Evolutionary conservation across 2,797 vertebrate species (phyloP).

Genomic region (Lithobates sylvaticus): DNA sequence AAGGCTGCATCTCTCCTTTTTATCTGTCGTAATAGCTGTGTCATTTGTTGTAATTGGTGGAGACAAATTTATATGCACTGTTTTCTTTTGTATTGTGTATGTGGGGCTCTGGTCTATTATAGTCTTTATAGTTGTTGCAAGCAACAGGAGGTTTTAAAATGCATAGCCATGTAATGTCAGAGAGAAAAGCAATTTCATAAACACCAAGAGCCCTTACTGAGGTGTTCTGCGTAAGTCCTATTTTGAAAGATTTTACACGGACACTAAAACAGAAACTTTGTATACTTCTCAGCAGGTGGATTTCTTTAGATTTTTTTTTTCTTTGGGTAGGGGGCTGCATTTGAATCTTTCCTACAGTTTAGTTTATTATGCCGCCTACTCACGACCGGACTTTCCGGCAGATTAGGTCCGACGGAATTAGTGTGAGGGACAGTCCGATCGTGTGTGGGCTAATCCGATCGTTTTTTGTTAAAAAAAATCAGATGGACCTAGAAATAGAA

Average conservation of each 20-base stretch:
- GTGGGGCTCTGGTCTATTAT: constrained; percentile 15
- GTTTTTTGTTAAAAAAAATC: too few relatives aligned
- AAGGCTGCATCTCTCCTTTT: not conserved
- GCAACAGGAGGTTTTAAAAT: constrained; percentile 28
- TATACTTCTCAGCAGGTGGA: not conserved
- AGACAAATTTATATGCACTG: not conserved
- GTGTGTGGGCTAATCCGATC: too few relatives aligned
- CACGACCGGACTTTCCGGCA: too few relatives aligned
- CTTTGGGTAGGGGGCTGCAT: too few relatives aligned
- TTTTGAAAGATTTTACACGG: not conserved
- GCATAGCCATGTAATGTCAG: constrained; percentile 3
- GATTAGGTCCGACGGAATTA: too few relatives aligned
- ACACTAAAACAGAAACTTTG: not conserved
- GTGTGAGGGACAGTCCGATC: too few relatives aligned
- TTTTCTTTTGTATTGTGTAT: constrained; percentile 17
- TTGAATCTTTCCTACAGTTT: not conserved
- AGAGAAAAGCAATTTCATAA: constrained; percentile 34
- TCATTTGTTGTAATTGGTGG: constrained; percentile 25
- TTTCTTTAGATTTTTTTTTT: too few relatives aligned
- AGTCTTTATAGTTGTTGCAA: constrained; percentile 41
- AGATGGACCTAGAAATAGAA: too few relatives aligned
- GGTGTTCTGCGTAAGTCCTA: not conserved
- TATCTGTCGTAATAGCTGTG: constrained; percentile 3
- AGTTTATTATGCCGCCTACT: too few relatives aligned
- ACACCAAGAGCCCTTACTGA: constrained; percentile 1